These are phyloP conservation scores for Sipha maydis DNA, from an alignment of 2,888 invertebrate genomes.

Conservation along the genomic window DNA sequence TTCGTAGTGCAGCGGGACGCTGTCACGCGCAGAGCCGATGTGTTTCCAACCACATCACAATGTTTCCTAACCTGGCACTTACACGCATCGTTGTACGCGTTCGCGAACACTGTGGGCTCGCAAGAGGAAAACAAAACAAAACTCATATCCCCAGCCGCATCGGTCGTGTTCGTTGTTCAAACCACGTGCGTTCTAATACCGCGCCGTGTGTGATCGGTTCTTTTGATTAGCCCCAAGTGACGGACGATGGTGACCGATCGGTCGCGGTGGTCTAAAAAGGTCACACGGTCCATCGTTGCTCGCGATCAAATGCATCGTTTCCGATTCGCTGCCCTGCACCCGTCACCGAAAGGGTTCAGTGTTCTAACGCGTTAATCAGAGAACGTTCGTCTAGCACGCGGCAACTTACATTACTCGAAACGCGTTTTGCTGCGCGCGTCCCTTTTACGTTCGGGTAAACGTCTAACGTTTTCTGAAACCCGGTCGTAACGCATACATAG, in stretches of 20 bases:
- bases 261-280: no score
- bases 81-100: background rate
- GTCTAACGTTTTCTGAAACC: background rate
- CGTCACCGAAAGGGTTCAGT: no score
- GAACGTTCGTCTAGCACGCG: no score
- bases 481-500: background rate
- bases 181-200: background rate
- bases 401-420: no score
- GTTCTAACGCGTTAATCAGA: no score
- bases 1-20: background rate
- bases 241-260: background rate
- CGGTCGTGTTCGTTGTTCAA: constrained; percentile 31
- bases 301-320: no score
- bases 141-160: constrained; percentile 29
- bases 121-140: background rate
- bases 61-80: no score
- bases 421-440: no score
- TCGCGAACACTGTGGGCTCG: constrained; percentile 1
- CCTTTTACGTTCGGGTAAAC: background rate
- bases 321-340: no score
- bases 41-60: background rate
- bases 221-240: background rate
- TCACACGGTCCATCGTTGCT: no score
- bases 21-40: background rate
- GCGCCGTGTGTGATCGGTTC: constrained; percentile 11